Conservation (phyloP, 2,113 vertebrate genomes). For the Phainopepla nitens region DNA sequence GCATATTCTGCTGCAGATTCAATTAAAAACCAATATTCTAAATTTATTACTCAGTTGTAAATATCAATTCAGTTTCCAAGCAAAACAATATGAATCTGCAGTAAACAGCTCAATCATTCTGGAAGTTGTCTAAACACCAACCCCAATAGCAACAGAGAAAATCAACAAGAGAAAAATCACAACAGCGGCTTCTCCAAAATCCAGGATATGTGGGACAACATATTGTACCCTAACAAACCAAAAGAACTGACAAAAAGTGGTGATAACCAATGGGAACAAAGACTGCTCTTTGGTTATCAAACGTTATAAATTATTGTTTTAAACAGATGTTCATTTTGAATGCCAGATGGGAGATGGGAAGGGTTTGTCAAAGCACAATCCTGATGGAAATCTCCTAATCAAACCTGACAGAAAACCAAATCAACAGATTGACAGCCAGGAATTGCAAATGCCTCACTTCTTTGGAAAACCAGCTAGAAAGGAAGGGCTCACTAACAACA, state of each 20-base stretch:
- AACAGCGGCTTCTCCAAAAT: neutral
- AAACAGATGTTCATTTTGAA: neutral
- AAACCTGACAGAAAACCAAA: neutral
- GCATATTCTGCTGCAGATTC: neutral
- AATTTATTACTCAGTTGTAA: neutral
- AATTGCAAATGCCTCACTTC: neutral
- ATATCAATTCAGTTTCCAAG: neutral
- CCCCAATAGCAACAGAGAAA: neutral
- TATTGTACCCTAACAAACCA: neutral
- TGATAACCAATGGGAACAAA: neutral
- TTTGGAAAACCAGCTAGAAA: neutral
- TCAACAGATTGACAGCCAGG: neutral
- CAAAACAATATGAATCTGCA: neutral
- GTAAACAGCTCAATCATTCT: constrained; percentile 22
- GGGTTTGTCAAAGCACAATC: neutral
- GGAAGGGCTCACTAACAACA: neutral
- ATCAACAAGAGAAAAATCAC: neutral
- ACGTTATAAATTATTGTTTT: neutral
- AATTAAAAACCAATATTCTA: constrained; percentile 20
- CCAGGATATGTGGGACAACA: accelerated
- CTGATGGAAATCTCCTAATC: neutral
- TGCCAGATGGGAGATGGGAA: neutral
- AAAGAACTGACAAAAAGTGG: neutral
- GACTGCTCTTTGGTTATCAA: neutral
- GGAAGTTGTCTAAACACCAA: neutral